Base-by-base conservation (phyloP, 1,140 invertebrate genomes). In the Hylaeus volcanicus region DNA sequence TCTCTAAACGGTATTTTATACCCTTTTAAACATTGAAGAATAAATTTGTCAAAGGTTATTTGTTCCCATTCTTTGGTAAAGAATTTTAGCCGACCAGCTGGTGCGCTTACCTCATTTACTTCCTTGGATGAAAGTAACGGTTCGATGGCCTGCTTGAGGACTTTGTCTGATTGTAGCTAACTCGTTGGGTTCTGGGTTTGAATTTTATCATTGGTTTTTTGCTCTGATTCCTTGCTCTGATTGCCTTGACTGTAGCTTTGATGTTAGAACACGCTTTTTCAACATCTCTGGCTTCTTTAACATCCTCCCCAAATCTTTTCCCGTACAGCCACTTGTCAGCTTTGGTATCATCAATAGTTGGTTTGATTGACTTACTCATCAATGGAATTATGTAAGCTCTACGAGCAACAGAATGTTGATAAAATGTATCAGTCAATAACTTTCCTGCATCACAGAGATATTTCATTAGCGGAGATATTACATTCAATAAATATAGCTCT, bases 401-500 rank as follows among this genome's bases (percentile, higher is more conserved):
- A 55, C 48, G 66, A 3, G 79, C 79, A 0, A 68, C 45, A 9
- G 53, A 68, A 4, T 81, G 56, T 26, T 81, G 65, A 45, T 74
- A 14, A 15, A 61, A 77, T 14, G 69, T 26, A 39, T 74, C 71
- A 1, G 65, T 8, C n/a, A 78, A 11, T n/a, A 80, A 9, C 53
- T 78, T 78, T 5, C 66, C 58, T 39, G 48, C 43, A 70, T 78
- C 66, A 4, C 58, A 70, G 1, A 78, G 6, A 43, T 70, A 70
- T n/a, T 26, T 26, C 26, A 15, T 53, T 3, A 70, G 43, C 4
- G 43, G 26, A 26, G 26, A 26, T 26, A 26, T 26, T 26, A 26
- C 78, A 80, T 58, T 84, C 78, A 53, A 76, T 26, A 8, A 65
- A 76, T 11, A 76, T 81, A 1, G 79, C 73, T 53, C 26, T 81